These are phyloP conservation scores for Aphodius granarius DNA, from an alignment of 2,888 invertebrate genomes.

Conservation along the genomic window DNA sequence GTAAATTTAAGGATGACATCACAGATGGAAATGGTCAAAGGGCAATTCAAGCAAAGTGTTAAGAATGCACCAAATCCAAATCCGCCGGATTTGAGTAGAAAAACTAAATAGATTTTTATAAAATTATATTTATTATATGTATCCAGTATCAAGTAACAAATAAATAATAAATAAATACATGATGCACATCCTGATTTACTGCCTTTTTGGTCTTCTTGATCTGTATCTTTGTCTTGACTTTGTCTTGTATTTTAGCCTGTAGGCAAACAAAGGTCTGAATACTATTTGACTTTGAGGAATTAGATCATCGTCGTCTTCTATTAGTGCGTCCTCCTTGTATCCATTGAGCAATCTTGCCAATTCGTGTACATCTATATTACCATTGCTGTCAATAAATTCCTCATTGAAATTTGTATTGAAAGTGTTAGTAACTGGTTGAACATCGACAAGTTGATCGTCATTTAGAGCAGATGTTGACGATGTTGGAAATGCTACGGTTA, in stretches of 20 bases:
- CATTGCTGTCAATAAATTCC: neutral
- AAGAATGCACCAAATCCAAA: constrained; percentile 52
- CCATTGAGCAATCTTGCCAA: neutral
- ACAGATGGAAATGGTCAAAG: constrained; percentile 65
- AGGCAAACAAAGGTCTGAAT: neutral
- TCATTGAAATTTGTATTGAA: neutral
- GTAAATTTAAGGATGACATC: constrained; percentile 54
- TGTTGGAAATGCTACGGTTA: neutral
- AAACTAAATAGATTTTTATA: neutral
- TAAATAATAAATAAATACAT: neutral
- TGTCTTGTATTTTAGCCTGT: neutral
- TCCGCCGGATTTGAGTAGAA: constrained; percentile 32
- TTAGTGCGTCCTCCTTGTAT: neutral
- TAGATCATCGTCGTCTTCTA: neutral
- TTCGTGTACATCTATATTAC: neutral
- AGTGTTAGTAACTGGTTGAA: neutral
- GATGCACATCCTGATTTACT: neutral
- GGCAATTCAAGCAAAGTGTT: constrained; percentile 65
- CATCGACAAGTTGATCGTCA: neutral
- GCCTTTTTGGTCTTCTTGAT: neutral
- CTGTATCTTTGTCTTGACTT: neutral
- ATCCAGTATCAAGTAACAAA: neutral
- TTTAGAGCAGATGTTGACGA: neutral
- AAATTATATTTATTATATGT: neutral
- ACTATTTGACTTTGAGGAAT: neutral